Percentiles rank a stretch among this genome's conserved stretches.
These are phyloP conservation scores for Melangyna quadrimaculata DNA, from an alignment of 2,888 invertebrate genomes.

Conservation along the genomic window DNA sequence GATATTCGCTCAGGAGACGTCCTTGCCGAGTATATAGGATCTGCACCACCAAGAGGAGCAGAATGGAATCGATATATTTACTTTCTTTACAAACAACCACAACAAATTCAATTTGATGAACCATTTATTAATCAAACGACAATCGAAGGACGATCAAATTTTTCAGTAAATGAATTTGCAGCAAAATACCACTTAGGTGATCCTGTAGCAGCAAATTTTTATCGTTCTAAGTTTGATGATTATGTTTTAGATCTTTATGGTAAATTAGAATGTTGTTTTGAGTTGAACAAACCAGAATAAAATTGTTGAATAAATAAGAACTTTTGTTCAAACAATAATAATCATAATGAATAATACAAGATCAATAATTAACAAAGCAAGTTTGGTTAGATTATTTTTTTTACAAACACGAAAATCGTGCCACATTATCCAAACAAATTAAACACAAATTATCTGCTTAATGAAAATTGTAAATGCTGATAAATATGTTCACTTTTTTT, in stretches of 20 bases:
- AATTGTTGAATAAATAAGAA: too few species aligned
- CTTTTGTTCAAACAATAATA: too few species aligned
- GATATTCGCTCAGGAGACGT: background rate
- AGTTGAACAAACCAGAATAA: background rate
- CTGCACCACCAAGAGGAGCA: conserved; percentile 80
- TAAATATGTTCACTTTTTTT: too few species aligned
- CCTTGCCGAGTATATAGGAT: background rate
- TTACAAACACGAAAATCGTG: too few species aligned
- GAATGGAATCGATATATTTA: conserved; percentile 85
- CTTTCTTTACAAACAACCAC: background rate
- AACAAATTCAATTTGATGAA: background rate
- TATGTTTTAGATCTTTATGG: background rate
- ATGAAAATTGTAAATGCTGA: too few species aligned
- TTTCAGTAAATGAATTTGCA: background rate
- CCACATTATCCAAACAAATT: too few species aligned
- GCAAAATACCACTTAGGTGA: background rate
- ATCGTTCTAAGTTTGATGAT: background rate
- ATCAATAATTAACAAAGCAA: too few species aligned
- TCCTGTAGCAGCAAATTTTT: background rate
- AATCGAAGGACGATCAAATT: background rate
- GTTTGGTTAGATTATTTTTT: too few species aligned
- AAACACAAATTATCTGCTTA: too few species aligned
- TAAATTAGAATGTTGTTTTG: background rate
- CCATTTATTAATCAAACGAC: background rate
- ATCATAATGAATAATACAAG: too few species aligned